phyloP scores from a whole-genome alignment of 2,797 vertebrate species.

The Rhinella marina region DNA sequence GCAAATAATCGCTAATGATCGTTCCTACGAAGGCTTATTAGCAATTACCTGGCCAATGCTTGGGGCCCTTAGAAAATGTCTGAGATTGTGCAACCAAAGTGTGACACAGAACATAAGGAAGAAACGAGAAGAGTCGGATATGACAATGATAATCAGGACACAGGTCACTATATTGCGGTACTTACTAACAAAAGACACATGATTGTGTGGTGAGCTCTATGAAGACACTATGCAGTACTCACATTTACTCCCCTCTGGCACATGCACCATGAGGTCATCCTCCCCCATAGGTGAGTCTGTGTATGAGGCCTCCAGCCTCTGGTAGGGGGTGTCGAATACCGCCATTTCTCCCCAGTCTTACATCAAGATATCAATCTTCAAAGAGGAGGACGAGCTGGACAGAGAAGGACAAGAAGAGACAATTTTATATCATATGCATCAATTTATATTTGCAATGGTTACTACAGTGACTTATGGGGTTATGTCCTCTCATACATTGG shows the following conservation, averaged over 20 bases:
- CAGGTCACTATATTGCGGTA: neutral
- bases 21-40: no score
- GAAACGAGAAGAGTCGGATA: neutral
- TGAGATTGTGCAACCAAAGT: neutral
- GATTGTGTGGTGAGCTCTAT: neutral
- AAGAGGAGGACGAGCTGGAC: slow-evolving; percentile 5
- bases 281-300: slow-evolving; percentile 94
- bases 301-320: slow-evolving; percentile 93
- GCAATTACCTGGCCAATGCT: no score
- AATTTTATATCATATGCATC: neutral
- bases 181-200: neutral
- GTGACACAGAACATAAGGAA: neutral
- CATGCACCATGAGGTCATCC: slow-evolving; percentile 91
- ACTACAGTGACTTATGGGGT: no score
- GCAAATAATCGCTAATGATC: no score
- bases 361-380: slow-evolving; percentile 36
- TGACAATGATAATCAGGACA: neutral
- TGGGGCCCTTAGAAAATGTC: neutral
- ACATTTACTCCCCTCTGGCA: slow-evolving; percentile 95
- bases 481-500: no score
- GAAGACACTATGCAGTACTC: slow-evolving; percentile 64
- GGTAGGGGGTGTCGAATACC: slow-evolving; percentile 94
- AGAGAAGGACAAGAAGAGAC: neutral
- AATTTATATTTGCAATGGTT: neutral
- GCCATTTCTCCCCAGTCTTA: slow-evolving; percentile 79